A percentile compares a stretch with the other conserved stretches of the same genome.
phyloP scores from a whole-genome alignment of 2,113 vertebrate species.

The Meleagris gallopavo region DNA sequence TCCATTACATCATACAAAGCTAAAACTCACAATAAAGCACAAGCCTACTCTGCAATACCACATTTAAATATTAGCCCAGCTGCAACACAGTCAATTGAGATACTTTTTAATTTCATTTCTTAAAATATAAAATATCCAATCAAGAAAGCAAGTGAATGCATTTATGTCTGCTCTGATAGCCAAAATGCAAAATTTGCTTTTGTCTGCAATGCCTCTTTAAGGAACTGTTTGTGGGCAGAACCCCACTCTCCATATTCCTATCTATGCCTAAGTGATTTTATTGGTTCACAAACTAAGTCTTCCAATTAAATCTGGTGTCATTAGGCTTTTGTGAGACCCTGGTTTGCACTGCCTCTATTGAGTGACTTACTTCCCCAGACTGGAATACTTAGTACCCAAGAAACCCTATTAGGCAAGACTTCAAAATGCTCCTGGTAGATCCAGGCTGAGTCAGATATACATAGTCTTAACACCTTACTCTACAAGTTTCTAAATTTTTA shows the following conservation, averaged over 20 bases:
- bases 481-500: neutral
- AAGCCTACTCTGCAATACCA: conserved; percentile 64
- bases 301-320: conserved; percentile 66
- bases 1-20: conserved; percentile 48
- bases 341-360: neutral
- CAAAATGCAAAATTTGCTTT: conserved; percentile 71
- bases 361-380: neutral
- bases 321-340: conserved; percentile 13
- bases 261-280: conserved; percentile 71
- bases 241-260: conserved; percentile 43
- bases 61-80: conserved; percentile 72
- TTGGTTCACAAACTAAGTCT: conserved; percentile 49
- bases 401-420: neutral
- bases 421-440: neutral
- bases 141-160: conserved; percentile 70
- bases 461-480: neutral
- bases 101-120: conserved; percentile 79
- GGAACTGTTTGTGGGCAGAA: conserved; percentile 74
- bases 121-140: conserved; percentile 74
- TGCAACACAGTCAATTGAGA: conserved; percentile 69
- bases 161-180: conserved; percentile 70
- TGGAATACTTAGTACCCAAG: neutral
- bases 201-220: conserved; percentile 56
- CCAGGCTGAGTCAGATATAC: neutral
- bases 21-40: conserved; percentile 68